Conservation (phyloP, 2,888 invertebrate species). For the Theretra japonica region DNA sequence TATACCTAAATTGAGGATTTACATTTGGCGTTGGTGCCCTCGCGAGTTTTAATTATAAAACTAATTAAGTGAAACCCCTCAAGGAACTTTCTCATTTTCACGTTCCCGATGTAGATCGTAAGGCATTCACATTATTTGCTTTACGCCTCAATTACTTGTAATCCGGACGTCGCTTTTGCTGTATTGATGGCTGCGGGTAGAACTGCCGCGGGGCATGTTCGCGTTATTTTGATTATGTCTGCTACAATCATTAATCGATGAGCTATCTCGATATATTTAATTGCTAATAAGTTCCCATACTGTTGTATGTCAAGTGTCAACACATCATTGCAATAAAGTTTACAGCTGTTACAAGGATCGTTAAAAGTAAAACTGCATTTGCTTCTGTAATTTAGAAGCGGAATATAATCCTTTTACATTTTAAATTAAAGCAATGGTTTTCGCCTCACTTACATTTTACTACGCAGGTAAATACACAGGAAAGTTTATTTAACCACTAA, state of each 20-base stretch:
- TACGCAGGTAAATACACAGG: not conserved
- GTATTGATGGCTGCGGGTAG: not conserved
- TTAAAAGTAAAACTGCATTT: not conserved
- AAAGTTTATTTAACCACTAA: not conserved
- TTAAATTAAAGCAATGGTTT: not conserved
- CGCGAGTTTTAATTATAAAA: constrained; percentile 25
- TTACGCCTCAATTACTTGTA: constrained; percentile 38
- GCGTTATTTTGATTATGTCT: not conserved
- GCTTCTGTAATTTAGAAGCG: too few species aligned
- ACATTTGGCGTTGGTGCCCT: constrained; percentile 16
- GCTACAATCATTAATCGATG: constrained; percentile 8
- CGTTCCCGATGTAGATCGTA: constrained; percentile 11
- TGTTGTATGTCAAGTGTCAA: not conserved
- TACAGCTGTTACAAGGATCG: not conserved
- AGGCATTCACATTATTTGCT: constrained; percentile 35
- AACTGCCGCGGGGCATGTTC: constrained; percentile 7
- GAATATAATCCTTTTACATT: too few species aligned
- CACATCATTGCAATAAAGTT: not conserved
- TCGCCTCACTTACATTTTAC: not conserved
- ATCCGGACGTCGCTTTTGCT: constrained; percentile 35
- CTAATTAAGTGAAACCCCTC: constrained; percentile 16
- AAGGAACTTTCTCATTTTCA: constrained; percentile 22
- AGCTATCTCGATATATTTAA: not conserved
- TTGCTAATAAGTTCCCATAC: not conserved
- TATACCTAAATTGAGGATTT: constrained; percentile 1